phyloP scores from a whole-genome alignment of 2,113 vertebrate species.

The Pitta sordida region DNA sequence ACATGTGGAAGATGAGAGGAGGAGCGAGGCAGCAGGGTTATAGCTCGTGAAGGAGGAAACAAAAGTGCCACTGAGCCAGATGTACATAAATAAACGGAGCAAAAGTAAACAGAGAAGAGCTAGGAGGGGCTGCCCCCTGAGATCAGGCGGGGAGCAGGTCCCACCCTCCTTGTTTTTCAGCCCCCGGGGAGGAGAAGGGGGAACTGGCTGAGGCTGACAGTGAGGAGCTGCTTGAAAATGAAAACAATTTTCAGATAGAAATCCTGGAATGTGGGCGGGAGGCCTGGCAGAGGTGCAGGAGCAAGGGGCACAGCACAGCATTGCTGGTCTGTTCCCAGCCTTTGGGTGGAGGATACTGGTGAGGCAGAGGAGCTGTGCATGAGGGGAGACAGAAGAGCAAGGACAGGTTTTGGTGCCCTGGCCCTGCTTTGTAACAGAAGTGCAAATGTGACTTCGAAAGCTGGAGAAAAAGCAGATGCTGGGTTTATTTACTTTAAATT shows the following conservation, averaged over 20 bases:
- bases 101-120: not conserved
- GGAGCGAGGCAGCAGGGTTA: not conserved
- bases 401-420: not conserved
- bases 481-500: not conserved
- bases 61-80: not conserved
- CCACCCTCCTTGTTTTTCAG: constrained; percentile 16
- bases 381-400: not conserved
- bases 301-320: accelerated
- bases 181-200: not conserved
- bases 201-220: not conserved
- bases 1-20: not conserved
- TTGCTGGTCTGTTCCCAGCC: not conserved
- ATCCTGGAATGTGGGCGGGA: not conserved
- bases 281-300: not conserved
- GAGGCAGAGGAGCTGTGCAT: not conserved
- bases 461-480: not conserved
- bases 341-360: accelerated
- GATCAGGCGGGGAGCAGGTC: not conserved
- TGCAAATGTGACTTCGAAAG: accelerated
- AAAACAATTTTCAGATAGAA: not conserved
- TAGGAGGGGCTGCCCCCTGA: not conserved
- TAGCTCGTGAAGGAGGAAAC: not conserved
- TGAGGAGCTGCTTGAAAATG: not conserved
- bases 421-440: not conserved
- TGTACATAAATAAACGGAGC: not conserved